Base-by-base conservation (phyloP, 2,888 invertebrate genomes). In the Hypolimnas misippus region DNA sequence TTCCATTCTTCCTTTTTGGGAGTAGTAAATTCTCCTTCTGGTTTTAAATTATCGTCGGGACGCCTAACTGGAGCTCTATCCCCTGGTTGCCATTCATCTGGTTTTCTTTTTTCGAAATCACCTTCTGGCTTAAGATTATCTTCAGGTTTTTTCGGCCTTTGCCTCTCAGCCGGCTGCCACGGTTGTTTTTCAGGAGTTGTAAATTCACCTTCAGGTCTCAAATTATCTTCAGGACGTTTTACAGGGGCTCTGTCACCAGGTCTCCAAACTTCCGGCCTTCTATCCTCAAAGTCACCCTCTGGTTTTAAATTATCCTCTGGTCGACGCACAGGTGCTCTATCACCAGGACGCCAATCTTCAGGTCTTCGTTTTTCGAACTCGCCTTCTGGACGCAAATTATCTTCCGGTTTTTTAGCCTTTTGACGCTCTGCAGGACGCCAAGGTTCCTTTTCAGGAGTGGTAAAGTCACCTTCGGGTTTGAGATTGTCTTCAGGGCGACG, bases 391-490 rank as follows among this genome's bases (percentile, higher is more conserved):
- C 76, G 80, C 0, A 94, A 74, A 75, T 94, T 94, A 65, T 93
- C 93, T 57, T 81, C 72, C 1, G 84, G 87, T 52, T 78, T 81
- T 7, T 75, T 82, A 12, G 77, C 84, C 19, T 70, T 72, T 14
- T 73, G 86, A 66, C 66, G 74, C 65, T 88, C 92, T 8, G 82
- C 90, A 4, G 89, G 86, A 2, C 73, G 71, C 78, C 80, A 84
- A 67, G 73, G 69, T 94, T 94, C 65, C 89, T 95, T 70, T 91
- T 82, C 0, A 94, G 95, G 70, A 92, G 94, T 68, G 82, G 87
- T 14, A 83, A 83, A 0, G 89, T 93, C 14, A 73, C 93, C 93
- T 70, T 93, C 93, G 0, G 90, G 86, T 61, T 74, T 79, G 0
- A 94, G 73, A 73, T 94, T 94, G 68, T 93, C 93, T 46, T 78